A percentile compares a stretch with the other conserved stretches of the same genome.
Conservation (phyloP, 2,888 invertebrate genomes). For the Leptura quadrifasciata region DNA sequence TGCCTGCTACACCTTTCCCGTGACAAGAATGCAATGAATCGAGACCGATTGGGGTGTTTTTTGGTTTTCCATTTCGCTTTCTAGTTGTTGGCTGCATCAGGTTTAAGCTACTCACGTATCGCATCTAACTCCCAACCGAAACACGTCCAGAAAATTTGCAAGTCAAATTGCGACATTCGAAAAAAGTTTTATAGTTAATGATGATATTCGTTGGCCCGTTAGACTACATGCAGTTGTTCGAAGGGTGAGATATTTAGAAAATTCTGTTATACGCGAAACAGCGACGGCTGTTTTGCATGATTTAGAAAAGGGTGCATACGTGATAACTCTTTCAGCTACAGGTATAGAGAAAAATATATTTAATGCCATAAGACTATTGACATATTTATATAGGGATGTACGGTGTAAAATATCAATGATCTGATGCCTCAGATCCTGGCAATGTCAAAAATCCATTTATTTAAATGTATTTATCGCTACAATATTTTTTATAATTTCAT, state of each 20-base stretch:
- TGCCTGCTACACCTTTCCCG: not conserved
- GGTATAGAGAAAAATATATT: not conserved
- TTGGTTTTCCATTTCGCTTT: conserved; percentile 24
- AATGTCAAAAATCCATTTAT: no score
- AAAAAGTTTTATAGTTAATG: conserved; percentile 36
- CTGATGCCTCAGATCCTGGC: no score
- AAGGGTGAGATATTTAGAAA: conserved; percentile 8
- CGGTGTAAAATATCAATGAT: no score
- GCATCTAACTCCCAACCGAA: conserved; percentile 12
- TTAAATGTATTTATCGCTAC: no score
- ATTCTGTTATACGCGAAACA: conserved; percentile 20
- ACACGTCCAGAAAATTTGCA: conserved; percentile 36
- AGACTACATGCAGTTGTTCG: conserved; percentile 5
- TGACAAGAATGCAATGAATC: not conserved
- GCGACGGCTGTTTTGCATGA: conserved; percentile 6
- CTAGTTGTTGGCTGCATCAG: not conserved
- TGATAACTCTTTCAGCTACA: not conserved
- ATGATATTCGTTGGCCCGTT: conserved; percentile 28
- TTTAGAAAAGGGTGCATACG: conserved; percentile 26
- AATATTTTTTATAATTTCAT: no score
- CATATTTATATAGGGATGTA: no score
- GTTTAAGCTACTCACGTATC: conserved; percentile 24
- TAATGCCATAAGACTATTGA: no score
- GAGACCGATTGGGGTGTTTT: not conserved
- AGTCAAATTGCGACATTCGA: conserved; percentile 29